Evolutionary conservation across 2,888 invertebrate species (phyloP).

Genomic region (Oligia strigilis): DNA sequence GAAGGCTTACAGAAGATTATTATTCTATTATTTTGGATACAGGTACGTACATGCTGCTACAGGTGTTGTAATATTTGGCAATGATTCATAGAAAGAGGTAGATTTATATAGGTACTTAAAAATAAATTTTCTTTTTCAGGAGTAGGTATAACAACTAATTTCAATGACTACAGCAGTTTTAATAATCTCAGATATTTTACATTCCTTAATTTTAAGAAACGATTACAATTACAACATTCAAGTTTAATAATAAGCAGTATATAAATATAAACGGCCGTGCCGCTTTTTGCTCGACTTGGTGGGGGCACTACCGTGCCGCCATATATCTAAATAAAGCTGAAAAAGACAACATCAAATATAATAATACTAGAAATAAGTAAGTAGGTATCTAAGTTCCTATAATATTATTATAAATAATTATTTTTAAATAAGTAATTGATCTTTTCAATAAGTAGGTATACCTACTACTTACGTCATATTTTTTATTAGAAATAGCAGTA

Average conservation of each 20-base stretch:
- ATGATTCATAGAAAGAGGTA: constrained; percentile 22
- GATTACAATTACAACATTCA: constrained; percentile 18
- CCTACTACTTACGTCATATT: not conserved
- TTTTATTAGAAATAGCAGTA: not conserved
- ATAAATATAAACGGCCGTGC: constrained; percentile 2
- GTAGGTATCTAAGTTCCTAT: not conserved
- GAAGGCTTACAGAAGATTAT: not conserved
- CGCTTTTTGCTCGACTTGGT: too few species aligned
- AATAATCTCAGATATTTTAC: too few species aligned
- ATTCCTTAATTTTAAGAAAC: too few species aligned
- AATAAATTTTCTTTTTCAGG: not conserved
- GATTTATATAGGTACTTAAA: not conserved
- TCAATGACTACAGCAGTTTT: not conserved
- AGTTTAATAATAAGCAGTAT: constrained; percentile 23
- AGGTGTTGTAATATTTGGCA: constrained; percentile 16
- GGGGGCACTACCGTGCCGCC: too few species aligned
- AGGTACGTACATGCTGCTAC: not conserved
- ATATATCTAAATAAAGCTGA: constrained; percentile 28
- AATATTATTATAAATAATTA: constrained; percentile 1
- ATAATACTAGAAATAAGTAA: constrained; percentile 1
- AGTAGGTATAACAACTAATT: not conserved
- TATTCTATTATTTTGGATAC: not conserved
- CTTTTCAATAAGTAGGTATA: constrained; percentile 15
- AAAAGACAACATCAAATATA: constrained; percentile 41
- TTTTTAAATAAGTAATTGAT: constrained; percentile 58